Percentiles rank a stretch among this genome's conserved stretches.
phyloP scores from a whole-genome alignment of 2,888 invertebrate species.

The Malacosoma neustria region DNA sequence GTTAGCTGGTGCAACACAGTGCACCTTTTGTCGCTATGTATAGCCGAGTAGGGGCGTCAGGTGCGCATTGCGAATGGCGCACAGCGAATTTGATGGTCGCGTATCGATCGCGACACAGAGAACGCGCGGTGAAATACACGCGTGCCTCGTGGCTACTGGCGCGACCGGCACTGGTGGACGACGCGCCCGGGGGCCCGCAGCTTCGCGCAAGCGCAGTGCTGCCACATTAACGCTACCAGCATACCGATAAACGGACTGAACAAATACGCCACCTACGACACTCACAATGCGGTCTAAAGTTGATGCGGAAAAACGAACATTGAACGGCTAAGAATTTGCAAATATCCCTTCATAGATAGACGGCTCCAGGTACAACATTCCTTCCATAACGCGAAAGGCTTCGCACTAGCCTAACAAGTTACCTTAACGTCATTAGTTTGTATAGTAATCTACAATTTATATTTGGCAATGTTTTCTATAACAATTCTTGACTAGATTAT shows the following conservation, averaged over 20 bases:
- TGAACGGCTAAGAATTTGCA: background rate
- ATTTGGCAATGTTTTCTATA: too few species aligned
- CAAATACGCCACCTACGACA: background rate
- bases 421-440: too few species aligned
- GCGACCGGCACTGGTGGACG: conserved; percentile 60
- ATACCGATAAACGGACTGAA: conserved; percentile 15
- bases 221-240: conserved; percentile 18
- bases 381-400: background rate
- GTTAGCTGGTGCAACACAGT: conserved; percentile 46
- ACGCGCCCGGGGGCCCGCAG: conserved; percentile 20
- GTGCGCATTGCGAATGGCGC: conserved; percentile 33
- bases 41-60: conserved; percentile 36
- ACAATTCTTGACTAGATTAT: too few species aligned
- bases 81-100: conserved; percentile 27
- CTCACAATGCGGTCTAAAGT: conserved; percentile 5
- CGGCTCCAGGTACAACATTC: background rate
- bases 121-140: conserved; percentile 38
- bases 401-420: background rate
- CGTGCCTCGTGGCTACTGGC: conserved; percentile 67
- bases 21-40: conserved; percentile 49
- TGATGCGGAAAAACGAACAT: background rate
- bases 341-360: background rate
- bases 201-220: conserved; percentile 53
- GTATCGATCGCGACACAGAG: conserved; percentile 25
- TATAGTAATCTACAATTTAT: too few species aligned